Base-by-base conservation (phyloP, 2,797 vertebrate species). In the Aerospiza tachiro region DNA sequence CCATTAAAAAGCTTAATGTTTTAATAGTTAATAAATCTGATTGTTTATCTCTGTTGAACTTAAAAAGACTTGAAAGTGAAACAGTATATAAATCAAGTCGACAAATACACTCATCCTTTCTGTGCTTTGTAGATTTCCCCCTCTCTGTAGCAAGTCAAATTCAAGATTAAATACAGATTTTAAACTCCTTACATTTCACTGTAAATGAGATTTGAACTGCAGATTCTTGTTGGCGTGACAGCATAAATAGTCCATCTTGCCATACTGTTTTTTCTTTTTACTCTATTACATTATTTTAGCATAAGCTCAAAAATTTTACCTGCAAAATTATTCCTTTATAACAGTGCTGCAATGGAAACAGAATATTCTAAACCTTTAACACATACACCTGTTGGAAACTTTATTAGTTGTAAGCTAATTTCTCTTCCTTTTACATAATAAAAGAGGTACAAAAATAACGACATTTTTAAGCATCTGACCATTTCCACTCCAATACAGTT, bases 101-200 rank as follows among this genome's bases (percentile, higher is more conserved):
- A 94, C 73, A 95, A 97, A 95, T 85, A 45, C 36, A 59, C 33
- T 85, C 45, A 81, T 12, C 26, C 73, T 87, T 79, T 74, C 65
- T 82, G 52, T 89, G 87, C 47, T 97, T 97, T 92, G 72, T 78
- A 79, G 36, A 78, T 88, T 73, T 63, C 40, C 65, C 21, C 28
- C 31, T 82, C 85, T 62, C 58, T n/a, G 16, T 38, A 92, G 62
- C 88, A 95, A 95, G 63, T 90, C 87, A 90, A 95, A 95, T 67
- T 82, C 45, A 73, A 62, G 53, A 96, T 94, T 96, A 96, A 97
- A 94, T 83, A 91, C 17, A 88, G 82, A 92, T 91, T 96, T 95
- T 94, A 81, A 92, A 82, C 59, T 91, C 82, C 82, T 89, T 82
- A 65, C 61, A 47, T 95, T 91, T 89, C 40, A 85, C n/a, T 67